A percentile compares a stretch with the other conserved stretches of the same genome.
Conservation (phyloP, 2,113 vertebrate genomes). For the Lathamus discolor region DNA sequence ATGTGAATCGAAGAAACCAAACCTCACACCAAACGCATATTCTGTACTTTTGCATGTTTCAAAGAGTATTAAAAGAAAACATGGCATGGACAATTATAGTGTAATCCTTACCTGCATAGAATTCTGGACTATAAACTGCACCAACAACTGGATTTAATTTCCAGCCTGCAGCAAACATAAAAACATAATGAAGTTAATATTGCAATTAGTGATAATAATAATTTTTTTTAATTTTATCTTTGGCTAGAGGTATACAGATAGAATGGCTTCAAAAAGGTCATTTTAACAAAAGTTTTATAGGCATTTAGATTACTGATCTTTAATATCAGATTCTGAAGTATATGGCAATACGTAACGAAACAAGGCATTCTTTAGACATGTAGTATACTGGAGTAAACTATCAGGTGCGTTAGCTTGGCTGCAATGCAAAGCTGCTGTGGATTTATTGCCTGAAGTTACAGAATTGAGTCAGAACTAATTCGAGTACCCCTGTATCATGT, state of each 20-base stretch:
- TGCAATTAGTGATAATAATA: background rate
- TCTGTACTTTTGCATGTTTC: background rate
- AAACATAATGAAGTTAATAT: constrained; percentile 27
- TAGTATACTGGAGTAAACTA: background rate
- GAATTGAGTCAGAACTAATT: background rate
- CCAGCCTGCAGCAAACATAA: constrained; percentile 86
- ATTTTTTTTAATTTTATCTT: background rate
- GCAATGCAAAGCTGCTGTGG: background rate
- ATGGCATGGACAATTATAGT: background rate
- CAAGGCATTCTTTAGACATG: background rate
- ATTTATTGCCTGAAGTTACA: background rate
- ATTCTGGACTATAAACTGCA: constrained; percentile 97
- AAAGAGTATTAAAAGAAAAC: background rate
- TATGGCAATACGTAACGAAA: background rate
- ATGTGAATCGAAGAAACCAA: background rate
- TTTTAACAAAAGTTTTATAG: background rate
- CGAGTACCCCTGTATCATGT: background rate
- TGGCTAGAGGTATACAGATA: background rate
- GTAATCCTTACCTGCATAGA: constrained; percentile 93
- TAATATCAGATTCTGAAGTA: background rate
- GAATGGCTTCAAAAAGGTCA: background rate
- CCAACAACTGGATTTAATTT: constrained; percentile 99
- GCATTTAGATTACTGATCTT: background rate
- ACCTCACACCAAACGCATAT: background rate
- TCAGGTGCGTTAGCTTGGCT: background rate